Conservation (phyloP, 1,140 invertebrate species). For the Lucilia cuprina region DNA sequence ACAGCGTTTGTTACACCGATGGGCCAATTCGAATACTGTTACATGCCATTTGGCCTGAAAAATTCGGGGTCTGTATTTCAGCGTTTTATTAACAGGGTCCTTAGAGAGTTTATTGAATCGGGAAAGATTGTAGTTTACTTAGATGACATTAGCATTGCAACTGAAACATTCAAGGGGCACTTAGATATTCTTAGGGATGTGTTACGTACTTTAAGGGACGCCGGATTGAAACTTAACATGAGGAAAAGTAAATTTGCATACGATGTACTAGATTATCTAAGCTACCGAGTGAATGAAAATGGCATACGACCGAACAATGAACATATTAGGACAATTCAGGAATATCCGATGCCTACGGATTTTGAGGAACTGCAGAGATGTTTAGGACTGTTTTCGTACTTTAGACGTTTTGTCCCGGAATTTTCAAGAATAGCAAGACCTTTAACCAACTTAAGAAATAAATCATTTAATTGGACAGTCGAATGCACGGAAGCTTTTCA, state of each 20-base stretch:
- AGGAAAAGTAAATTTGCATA: slow-evolving; percentile 26
- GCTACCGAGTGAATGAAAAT: background rate
- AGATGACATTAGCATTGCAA: slow-evolving; percentile 36
- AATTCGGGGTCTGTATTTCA: slow-evolving; percentile 55
- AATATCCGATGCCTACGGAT: background rate
- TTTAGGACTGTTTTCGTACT: slow-evolving; percentile 15
- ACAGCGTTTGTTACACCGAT: slow-evolving; percentile 61
- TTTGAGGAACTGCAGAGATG: background rate
- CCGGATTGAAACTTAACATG: background rate
- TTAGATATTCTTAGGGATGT: slow-evolving; percentile 36
- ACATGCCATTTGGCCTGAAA: slow-evolving; percentile 58
- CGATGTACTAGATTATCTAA: background rate
- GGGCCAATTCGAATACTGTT: slow-evolving; percentile 61
- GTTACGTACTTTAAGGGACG: background rate
- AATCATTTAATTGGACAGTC: slow-evolving; percentile 28
- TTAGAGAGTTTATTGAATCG: slow-evolving; percentile 41
- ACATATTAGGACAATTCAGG: background rate
- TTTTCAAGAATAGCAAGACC: background rate
- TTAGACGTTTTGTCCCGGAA: background rate
- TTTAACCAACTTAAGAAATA: background rate
- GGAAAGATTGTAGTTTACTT: slow-evolving; percentile 29
- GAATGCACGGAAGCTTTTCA: slow-evolving; percentile 30
- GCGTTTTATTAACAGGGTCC: slow-evolving; percentile 54
- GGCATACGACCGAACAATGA: background rate
- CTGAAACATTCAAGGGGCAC: background rate